Conservation (phyloP, 2,797 vertebrate species). For the Oreortyx pictus region DNA sequence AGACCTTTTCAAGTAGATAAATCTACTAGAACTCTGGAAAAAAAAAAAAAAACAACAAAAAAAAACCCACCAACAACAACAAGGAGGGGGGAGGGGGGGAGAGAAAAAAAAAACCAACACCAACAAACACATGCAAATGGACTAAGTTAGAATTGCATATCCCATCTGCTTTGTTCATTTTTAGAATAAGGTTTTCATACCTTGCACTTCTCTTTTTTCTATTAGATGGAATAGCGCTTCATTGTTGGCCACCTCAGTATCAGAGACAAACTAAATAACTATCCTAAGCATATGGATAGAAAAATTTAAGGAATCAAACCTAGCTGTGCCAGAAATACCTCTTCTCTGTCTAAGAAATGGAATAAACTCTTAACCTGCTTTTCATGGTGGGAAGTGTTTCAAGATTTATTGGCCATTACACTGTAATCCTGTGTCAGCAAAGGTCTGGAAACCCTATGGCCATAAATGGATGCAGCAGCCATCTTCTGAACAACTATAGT, state of each 20-base stretch:
- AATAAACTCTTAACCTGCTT: constrained; percentile 32
- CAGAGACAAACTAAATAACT: constrained; percentile 81
- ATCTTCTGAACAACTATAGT: neutral
- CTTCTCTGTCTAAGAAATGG: constrained; percentile 70
- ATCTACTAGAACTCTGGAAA: constrained; percentile 78
- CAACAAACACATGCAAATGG: constrained; percentile 82
- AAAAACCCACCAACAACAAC: neutral
- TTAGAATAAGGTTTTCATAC: constrained; percentile 85
- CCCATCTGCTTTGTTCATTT: constrained; percentile 84
- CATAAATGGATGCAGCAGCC: neutral
- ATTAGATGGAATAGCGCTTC: constrained; percentile 80
- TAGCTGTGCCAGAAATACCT: constrained; percentile 78
- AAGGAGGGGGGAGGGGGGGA: too few relatives aligned
- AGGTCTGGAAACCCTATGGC: neutral
- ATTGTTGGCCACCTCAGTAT: constrained; percentile 79
- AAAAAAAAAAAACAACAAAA: neutral
- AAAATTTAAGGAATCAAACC: constrained; percentile 81
- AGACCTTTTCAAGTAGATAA: constrained; percentile 79
- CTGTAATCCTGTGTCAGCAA: neutral
- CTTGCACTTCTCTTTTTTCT: constrained; percentile 78
- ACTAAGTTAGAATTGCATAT: constrained; percentile 83
- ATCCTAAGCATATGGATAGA: constrained; percentile 80
- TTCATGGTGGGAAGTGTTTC: neutral
- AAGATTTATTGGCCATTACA: neutral
- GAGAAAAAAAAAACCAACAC: neutral